Base-by-base conservation (phyloP, 2,797 vertebrate genomes). In the Chelon auratus region DNA sequence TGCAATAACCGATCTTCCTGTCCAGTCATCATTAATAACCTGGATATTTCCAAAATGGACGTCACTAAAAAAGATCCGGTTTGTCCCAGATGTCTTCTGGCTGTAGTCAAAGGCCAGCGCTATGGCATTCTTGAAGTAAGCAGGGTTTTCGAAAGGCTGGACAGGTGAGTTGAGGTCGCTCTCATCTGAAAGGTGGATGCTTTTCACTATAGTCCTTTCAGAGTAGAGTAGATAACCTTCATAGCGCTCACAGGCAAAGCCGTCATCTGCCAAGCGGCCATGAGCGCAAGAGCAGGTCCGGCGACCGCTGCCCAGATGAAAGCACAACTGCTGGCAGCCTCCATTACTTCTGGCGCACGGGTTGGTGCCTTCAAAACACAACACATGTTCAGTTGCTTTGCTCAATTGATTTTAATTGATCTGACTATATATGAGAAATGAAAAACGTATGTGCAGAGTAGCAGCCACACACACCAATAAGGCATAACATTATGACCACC, bases 1-100 rank as follows among this genome's bases (percentile, higher is more conserved):
- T 64, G 97, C 92, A 2, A 99, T 91, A 42, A 99, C 71, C 87
- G 92, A 84, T 89, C 96, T 95, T 78, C 92, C 96, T 2, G 96
- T 93, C 97, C 98, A 99, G 91, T 99, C 97, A 58, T 99, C 98
- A 30, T 96, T 97, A 77, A 99, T 97, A 82, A 97, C 94, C 79
- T 99, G 98, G 82, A 99, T 99, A 88, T 99, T 99, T 85, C 97
- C 97, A 83, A 95, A 99, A 74, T 99, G 97, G 36, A 97, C 95
- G 5, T 99, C 98, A 2, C 97, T 99, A 89, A 97, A 99, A 91
- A 99, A 99, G n/a, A 99, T 96, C 22, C 97, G 95, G 62, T 98
- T 99, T 17, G 94, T 95, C 11, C 96, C 95, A 52, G 86, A 89
- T 53, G 89, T 92, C 84, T 90, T 94, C 84, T 97, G 96, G 51